Evolutionary conservation across 2,888 invertebrate genomes (phyloP), one percentile per base, ranked within the genome.

Genomic region (Eupithecia dodoneata): DNA sequence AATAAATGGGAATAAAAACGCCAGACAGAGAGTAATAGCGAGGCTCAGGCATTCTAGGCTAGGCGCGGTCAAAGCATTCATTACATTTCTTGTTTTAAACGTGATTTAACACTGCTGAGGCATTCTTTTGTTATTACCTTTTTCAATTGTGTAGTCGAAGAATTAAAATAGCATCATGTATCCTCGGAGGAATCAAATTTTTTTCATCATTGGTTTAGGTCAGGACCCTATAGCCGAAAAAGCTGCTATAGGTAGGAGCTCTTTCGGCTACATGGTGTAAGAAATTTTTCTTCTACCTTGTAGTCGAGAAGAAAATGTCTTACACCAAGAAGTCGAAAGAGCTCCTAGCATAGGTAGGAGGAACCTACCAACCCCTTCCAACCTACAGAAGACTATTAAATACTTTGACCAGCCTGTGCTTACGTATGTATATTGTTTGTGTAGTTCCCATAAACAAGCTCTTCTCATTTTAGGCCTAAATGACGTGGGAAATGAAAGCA

Each of bases 51-150:
- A 82, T 82, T 80, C 72, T 70, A 77, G 74, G 76, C 76, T 63
- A 63, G 63, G 63, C 63, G 79, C 66, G 80, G 85, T 81, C 82
- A 83, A 82, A 80, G 80, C 82, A 71, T 73, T 73, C 52, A 73
- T 66, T 69, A 10, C 18, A 59, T 63, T 63, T 71, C 65, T 45
- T 15, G 70, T 67, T 71, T 76, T 42, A 73, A 52, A 71, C 71
- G 71, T 76, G 85, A 87, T 87, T 86, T 87, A 87, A 83, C 83
- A 83, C 83, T 82, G 84, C 81, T 59, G 18, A 9, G 55, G 55
- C 55, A 59, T 59, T 59, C 55, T 77, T 75, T 83, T 76, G 76
- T 73, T 72, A 72, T 72, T 75, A 4, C 49, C n/a, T 45, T 44
- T 70, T n/a, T 72, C 72, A 59, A 6, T 65, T 41, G 18, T 30